Evolutionary conservation across 2,113 vertebrate genomes (phyloP), one percentile per base, ranked within the genome.

Genomic region (Amazona vittata): DNA sequence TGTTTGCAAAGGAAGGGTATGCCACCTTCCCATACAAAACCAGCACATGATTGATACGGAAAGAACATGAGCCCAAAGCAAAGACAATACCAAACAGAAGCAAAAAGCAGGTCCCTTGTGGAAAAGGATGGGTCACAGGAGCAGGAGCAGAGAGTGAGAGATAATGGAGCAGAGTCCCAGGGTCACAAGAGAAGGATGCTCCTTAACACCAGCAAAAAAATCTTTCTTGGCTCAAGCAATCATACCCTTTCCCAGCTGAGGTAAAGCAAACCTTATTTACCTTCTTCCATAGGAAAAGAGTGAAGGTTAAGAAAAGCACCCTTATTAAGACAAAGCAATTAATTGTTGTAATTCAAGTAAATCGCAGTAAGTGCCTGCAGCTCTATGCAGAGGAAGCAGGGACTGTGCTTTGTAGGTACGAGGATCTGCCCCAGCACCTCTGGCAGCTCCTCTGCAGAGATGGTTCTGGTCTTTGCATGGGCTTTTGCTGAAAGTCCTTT

Each of bases 271-370:
- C 26, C 41, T 52, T 7, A 31, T 6, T 81, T 35, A 60, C 69
- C 75, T 81, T 80, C 57, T 52, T 25, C 26, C 20, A 80, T 43
- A 31, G 24, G 4, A 77, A 47, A 81, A 76, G 65, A 37, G 37
- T 13, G 37, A 89, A 89, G 86, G 49, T 60, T 75, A 84, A 78
- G 84, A 37, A 44, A 91, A 86, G 25, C 78, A 67, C 47, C 73
- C 60, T 83, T 81, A 52, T 87, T 86, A 94, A 94, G 96, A 94
- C 79, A 62, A 94, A 67, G 75, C 16, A 64, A 83, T 79, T 41
- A 69, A 71, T 37, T 39, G 33, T 26, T 53, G 7, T 24, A 22
- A 92, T 94, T 96, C 86, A 94, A 95, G 92, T 89, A 91, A 79
- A 73, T 21, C 6, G 65, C 55, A 76, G 52, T 18, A 46, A 60